Evolutionary conservation across 2,797 vertebrate genomes (phyloP), one percentile per base, ranked within the genome.

Genomic region (Falco biarmicus): DNA sequence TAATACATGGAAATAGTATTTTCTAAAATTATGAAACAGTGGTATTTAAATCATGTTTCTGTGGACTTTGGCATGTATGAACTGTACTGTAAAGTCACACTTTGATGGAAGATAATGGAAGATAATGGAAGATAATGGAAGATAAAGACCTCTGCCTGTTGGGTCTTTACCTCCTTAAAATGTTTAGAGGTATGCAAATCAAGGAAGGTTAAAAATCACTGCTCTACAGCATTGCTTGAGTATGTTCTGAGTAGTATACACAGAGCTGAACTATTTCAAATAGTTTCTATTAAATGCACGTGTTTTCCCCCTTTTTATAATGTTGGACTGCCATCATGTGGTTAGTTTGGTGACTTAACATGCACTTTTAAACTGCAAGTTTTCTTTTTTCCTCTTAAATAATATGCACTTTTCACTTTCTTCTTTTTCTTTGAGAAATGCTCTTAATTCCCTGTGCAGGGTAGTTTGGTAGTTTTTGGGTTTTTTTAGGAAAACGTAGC

Each of bases 241-340:
- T 61, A 24, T 56, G 32, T 64, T 69, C 56, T 32, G 15, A 80
- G 37, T 53, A 28, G 26, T 19, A 50, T 25, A 19, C 56, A 64
- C 24, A 6, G 12, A 31, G 59, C 48, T 54, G 5, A 48, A 31
- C 8, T 64, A 15, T 88, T 91, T 37, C 20, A 10, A 24, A 43
- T 53, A 14, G 11, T 54, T 90, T 53, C 11, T 76, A 8, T 31
- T 66, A 60, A 54, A 65, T 26, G 11, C 19, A 22, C 4, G 9
- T 13, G 0, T 5, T 10, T 31, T 25, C 28, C 32, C 13, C 0
- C 3, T 5, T 59, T 43, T 61, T 37, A n/a, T 68, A 8, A 15
- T 64, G 45, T 63, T 95, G 51, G 56, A 75, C 88, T 95, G 95
- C 96, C 94, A 94, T 86, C 96, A 12, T 87, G 93, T 90, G 91